Percentiles rank a stretch among this genome's conserved stretches.
These are phyloP conservation scores for Pseudococcus longispinus DNA, from an alignment of 2,888 invertebrate genomes.

Conservation along the genomic window DNA sequence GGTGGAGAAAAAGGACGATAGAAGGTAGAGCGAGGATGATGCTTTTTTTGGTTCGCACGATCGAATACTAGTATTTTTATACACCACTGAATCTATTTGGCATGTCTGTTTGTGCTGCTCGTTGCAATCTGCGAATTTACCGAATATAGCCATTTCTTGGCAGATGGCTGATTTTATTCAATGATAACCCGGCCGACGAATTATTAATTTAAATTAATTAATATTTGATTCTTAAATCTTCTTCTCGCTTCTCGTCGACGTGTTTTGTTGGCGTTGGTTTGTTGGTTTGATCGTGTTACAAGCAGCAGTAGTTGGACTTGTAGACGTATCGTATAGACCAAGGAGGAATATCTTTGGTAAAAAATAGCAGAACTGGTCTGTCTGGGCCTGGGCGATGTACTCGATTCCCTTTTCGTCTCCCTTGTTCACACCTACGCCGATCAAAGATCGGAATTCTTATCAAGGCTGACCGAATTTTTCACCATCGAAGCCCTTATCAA, in stretches of 20 bases:
- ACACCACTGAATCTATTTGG: neutral
- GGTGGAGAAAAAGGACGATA: neutral
- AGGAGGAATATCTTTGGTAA: neutral
- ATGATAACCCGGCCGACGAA: neutral
- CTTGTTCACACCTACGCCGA: no score
- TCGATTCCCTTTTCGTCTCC: no score
- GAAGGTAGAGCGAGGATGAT: neutral
- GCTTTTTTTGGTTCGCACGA: neutral
- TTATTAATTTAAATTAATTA: constrained; percentile 26
- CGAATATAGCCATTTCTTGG: neutral
- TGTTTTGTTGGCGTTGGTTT: neutral
- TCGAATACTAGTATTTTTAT: neutral
- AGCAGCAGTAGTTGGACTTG: neutral
- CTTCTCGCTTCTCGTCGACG: neutral
- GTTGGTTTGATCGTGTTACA: no score
- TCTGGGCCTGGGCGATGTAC: no score
- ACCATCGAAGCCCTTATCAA: no score
- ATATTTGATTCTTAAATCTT: constrained; percentile 6
- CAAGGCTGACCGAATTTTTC: neutral
- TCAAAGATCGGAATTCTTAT: no score
- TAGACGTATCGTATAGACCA: no score
- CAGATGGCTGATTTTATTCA: neutral
- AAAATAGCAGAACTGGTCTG: neutral
- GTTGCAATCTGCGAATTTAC: neutral
- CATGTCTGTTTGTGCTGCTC: neutral